Percentiles rank a stretch among this genome's conserved stretches.
Evolutionary conservation across 2,113 vertebrate genomes (phyloP).

Genomic region (Melanerpes aurifrons): DNA sequence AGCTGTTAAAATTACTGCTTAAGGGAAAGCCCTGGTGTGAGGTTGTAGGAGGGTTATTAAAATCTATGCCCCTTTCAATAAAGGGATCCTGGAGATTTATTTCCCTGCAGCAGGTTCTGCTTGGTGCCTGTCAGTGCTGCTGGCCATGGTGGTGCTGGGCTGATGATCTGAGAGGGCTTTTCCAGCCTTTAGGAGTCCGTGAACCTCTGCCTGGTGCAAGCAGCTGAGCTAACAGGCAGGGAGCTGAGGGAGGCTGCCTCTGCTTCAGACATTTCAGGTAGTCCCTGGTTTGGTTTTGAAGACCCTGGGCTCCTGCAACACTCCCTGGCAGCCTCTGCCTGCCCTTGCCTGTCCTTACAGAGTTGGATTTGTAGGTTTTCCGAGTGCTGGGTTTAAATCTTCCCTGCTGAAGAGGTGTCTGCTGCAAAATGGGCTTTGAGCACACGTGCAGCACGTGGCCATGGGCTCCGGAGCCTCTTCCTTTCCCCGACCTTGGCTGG

Average conservation of each 20-base stretch:
- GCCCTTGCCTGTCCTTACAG: not conserved
- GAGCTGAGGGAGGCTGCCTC: not conserved
- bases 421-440: constrained; percentile 33
- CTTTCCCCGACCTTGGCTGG: constrained; percentile 15
- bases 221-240: not conserved
- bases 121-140: fast-evolving
- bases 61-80: not conserved
- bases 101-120: not conserved
- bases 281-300: not conserved
- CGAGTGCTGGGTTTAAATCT: fast-evolving
- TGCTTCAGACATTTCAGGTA: not conserved
- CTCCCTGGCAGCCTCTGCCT: not conserved
- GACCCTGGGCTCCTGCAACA: fast-evolving
- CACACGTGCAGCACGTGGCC: constrained; percentile 33
- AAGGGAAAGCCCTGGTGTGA: not conserved
- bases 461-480: not conserved
- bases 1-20: not conserved
- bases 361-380: not conserved
- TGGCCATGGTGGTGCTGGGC: no score
- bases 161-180: no score
- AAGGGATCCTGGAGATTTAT: not conserved
- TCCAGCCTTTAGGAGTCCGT: not conserved
- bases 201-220: not conserved
- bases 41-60: not conserved
- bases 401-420: not conserved